Percentiles rank a stretch among this genome's conserved stretches.
These are phyloP conservation scores for Epirrhoe tristata DNA, from an alignment of 2,888 invertebrate species.

Conservation along the genomic window DNA sequence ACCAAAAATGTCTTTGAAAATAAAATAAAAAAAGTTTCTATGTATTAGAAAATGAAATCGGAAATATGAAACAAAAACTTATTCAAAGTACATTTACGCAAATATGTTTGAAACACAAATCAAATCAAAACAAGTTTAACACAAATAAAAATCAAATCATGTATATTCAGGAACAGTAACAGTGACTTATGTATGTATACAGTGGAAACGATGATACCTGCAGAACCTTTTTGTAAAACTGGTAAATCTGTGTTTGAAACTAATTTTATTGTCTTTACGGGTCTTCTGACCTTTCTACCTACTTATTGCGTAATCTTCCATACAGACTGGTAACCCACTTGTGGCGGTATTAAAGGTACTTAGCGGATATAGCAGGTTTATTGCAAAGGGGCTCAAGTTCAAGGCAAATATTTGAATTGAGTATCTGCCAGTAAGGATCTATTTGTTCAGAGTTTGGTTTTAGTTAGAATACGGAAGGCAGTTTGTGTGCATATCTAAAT, in stretches of 20 bases:
- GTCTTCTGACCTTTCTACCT: neutral
- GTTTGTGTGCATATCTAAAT: neutral
- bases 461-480: constrained; percentile 19
- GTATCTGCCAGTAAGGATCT: constrained; percentile 31
- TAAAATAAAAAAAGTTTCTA: no score
- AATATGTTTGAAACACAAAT: no score
- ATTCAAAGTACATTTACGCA: no score
- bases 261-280: constrained; percentile 4
- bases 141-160: no score
- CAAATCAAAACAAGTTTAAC: no score
- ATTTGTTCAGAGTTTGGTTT: constrained; percentile 32
- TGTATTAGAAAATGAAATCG: no score
- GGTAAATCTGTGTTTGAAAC: neutral
- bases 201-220: no score
- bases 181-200: no score
- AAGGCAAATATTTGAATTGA: constrained; percentile 36
- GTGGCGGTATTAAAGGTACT: constrained; percentile 30
- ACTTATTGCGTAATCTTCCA: constrained; percentile 9
- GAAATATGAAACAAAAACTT: no score
- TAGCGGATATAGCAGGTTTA: constrained; percentile 32
- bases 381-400: constrained; percentile 34
- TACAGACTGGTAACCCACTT: constrained; percentile 33
- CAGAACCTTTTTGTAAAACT: no score
- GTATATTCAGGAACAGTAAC: no score
- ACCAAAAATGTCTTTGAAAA: no score